phyloP scores from a whole-genome alignment of 2,113 vertebrate genomes.

The Taurulus bubalis region DNA sequence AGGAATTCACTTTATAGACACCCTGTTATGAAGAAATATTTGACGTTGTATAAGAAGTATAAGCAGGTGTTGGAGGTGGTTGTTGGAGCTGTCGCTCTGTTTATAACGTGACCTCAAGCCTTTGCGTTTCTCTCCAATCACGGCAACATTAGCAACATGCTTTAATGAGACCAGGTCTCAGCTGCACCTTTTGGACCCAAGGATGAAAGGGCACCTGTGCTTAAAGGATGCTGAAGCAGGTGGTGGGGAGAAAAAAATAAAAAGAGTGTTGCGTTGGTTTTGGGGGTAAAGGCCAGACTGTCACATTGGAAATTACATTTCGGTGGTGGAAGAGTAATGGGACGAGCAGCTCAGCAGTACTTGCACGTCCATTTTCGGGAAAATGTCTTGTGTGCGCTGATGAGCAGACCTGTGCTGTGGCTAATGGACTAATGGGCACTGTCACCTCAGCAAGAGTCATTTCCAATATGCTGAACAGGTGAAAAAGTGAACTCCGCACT shows the following conservation, averaged over 20 bases:
- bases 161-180: constrained; percentile 7
- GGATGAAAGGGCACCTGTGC: constrained; percentile 15
- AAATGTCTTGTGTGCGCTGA: constrained; percentile 8
- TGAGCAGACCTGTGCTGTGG: background rate
- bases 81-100: too few species aligned
- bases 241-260: too few species aligned
- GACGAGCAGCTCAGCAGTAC: constrained; percentile 7
- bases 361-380: constrained; percentile 19
- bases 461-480: background rate
- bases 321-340: constrained; percentile 18
- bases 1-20: too few species aligned
- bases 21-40: constrained; percentile 1
- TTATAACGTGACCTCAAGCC: too few species aligned
- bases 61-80: constrained; percentile 24
- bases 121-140: too few species aligned
- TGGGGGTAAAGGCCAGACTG: constrained; percentile 15
- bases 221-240: constrained; percentile 29
- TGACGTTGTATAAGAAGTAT: background rate
- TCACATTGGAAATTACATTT: constrained; percentile 27
- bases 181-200: background rate
- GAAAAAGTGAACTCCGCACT: background rate
- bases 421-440: background rate
- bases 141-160: background rate
- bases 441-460: background rate
- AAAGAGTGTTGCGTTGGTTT: background rate